Conservation (phyloP, 2,888 invertebrate genomes). For the Hirtodrosophila cameraria region DNA sequence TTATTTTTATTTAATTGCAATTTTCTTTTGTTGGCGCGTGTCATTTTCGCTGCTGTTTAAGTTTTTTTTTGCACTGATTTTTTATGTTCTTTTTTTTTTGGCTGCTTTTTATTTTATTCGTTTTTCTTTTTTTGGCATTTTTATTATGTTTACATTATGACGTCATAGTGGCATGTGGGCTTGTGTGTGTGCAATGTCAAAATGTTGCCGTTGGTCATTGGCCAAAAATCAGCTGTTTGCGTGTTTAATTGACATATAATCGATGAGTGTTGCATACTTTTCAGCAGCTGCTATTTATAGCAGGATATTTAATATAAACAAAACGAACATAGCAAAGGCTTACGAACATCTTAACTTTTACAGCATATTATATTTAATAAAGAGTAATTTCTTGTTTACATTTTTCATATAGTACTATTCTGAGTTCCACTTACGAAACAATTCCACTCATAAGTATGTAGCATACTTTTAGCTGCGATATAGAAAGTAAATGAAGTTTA, state of each 20-base stretch:
- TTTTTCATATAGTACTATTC: too few species aligned
- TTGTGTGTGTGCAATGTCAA: constrained; percentile 18
- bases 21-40: constrained; percentile 60
- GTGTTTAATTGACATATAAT: constrained; percentile 67
- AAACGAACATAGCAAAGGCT: background rate
- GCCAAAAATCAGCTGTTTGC: constrained; percentile 69
- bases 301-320: constrained; percentile 4
- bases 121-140: constrained; percentile 56
- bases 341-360: too few species aligned
- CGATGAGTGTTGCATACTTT: constrained; percentile 38
- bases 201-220: constrained; percentile 49
- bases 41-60: constrained; percentile 66
- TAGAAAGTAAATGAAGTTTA: too few species aligned
- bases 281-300: background rate
- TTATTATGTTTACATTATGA: constrained; percentile 79
- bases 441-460: too few species aligned
- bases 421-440: too few species aligned
- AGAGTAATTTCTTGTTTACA: too few species aligned
- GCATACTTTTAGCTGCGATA: too few species aligned
- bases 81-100: constrained; percentile 34
- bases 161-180: constrained; percentile 53
- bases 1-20: constrained; percentile 72
- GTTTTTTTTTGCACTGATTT: constrained; percentile 36
- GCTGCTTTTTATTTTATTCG: constrained; percentile 33
- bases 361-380: too few species aligned